phyloP scores from a whole-genome alignment of 2,797 vertebrate species.

The Emydoidea blandingii region DNA sequence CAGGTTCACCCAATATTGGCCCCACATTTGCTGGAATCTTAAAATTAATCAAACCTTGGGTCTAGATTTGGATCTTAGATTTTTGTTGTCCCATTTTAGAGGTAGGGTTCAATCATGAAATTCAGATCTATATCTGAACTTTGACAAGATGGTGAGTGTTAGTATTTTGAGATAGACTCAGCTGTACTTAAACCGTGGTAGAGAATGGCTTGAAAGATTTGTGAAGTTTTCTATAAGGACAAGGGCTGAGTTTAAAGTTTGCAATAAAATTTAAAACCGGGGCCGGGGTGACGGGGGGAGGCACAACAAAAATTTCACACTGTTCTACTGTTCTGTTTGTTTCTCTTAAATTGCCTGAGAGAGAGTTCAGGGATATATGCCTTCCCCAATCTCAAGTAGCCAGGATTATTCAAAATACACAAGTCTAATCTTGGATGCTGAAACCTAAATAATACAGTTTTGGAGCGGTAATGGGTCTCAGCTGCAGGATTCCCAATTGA shows the following conservation, averaged over 20 bases:
- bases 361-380: neutral
- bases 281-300: neutral
- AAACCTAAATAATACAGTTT: neutral
- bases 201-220: neutral
- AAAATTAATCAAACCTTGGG: neutral
- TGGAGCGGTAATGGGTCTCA: neutral
- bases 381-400: neutral
- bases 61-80: neutral
- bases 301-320: neutral
- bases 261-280: neutral
- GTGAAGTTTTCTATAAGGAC: neutral
- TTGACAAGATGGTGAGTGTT: rapidly evolving
- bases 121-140: neutral
- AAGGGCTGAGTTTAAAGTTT: neutral
- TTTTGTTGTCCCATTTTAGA: neutral
- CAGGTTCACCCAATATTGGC: neutral
- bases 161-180: neutral
- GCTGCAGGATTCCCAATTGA: neutral
- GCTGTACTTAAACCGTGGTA: neutral
- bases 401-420: neutral
- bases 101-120: neutral
- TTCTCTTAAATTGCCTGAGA: neutral
- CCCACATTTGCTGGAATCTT: neutral
- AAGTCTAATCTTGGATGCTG: neutral
- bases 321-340: neutral